Percentiles rank a stretch among this genome's conserved stretches.
phyloP scores from a whole-genome alignment of 2,113 vertebrate species.

The Craseonycteris thonglongyai region DNA sequence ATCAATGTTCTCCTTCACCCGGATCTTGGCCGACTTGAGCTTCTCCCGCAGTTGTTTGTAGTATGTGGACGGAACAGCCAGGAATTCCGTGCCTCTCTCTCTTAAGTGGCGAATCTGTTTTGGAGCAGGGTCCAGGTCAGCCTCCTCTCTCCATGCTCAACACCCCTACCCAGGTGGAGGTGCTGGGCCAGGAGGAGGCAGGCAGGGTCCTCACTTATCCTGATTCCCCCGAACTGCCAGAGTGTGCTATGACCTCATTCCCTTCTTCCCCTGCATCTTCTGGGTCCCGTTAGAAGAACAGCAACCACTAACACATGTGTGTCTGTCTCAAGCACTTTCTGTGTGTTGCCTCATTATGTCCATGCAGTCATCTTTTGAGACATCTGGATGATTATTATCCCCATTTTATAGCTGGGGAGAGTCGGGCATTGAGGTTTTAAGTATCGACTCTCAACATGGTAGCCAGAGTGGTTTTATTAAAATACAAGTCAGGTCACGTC shows the following conservation, averaged over 20 bases:
- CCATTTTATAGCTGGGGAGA: background rate
- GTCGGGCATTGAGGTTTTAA: background rate
- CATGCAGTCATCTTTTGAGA: background rate
- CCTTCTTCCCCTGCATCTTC: background rate
- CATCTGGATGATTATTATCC: background rate
- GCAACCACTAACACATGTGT: background rate
- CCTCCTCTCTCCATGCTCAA: too few species aligned
- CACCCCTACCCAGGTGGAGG: background rate
- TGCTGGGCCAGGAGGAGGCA: background rate
- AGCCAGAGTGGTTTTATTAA: background rate
- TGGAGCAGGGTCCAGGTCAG: background rate
- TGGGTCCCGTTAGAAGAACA: background rate
- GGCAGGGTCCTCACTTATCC: background rate
- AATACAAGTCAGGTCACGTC: background rate
- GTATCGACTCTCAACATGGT: background rate
- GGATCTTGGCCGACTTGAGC: slow-evolving; percentile 88
- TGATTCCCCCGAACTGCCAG: background rate
- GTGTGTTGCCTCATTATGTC: background rate
- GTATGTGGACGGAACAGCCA: slow-evolving; percentile 89
- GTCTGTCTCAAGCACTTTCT: background rate
- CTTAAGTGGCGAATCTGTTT: slow-evolving; percentile 89
- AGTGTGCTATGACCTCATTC: fast-evolving
- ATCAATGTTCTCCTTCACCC: slow-evolving; percentile 87
- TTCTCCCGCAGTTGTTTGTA: slow-evolving; percentile 88
- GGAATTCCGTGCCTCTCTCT: slow-evolving; percentile 91